Base-by-base conservation (phyloP, 1,140 invertebrate species). In the Heliconius melpomene region DNA sequence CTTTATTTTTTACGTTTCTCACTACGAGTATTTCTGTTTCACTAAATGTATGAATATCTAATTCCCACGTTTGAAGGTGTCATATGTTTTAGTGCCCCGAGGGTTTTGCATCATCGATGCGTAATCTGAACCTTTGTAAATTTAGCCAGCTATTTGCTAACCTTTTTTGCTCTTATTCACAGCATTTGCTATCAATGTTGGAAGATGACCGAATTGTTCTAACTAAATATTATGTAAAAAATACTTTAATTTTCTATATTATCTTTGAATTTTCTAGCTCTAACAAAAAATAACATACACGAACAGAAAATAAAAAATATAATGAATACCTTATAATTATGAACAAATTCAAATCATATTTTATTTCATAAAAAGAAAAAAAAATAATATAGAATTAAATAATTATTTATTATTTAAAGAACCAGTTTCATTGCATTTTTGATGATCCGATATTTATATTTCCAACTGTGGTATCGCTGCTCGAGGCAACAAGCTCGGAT, bases 381-480 rank as follows among this genome's bases (percentile, higher is more conserved):
- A 66, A 18, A n/a, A 66, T 29, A 29, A 66, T 66, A 66, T 6
- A 66, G 29, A 11, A 13, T 66, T 66, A 5, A 29, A 29, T 66
- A 26, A 66, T 66, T 29, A 66, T 66, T 66, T 29, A 66, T 66
- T 66, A 66, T 66, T 66, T 6, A 66, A 66, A 66, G 60, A 66
- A 66, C 60, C 23, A 23, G 23, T 11, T n/a, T 29, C 60, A 23
- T 66, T 66, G 23, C 60, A 18, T 66, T 66, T 66, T 29, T 66
- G 60, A 66, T 66, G 60, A 66, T 66, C 60, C 23, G 9, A 66
- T 66, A 66, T 66, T 66, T 66, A 66, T 66, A 66, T 66, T 66
- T 66, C 13, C 60, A 29, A 66, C 60, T 66, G 60, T 29, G 60
- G 60, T 66, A 66, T 66, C 60, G 9, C 3, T 7, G 60, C 60